These are phyloP conservation scores for Morone saxatilis DNA, from an alignment of 2,113 vertebrate genomes.

Conservation along the genomic window DNA sequence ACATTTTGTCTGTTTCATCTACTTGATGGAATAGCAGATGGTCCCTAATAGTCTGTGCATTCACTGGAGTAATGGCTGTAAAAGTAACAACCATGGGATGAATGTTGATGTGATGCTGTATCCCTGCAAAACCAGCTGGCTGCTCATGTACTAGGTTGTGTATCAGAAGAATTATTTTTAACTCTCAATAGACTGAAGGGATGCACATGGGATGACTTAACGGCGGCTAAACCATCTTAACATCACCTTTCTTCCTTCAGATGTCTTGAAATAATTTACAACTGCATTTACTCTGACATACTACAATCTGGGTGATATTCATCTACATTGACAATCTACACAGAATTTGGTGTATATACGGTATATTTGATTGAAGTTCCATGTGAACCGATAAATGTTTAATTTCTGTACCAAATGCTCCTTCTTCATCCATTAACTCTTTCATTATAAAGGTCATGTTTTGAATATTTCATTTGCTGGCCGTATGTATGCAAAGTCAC, in stretches of 20 bases:
- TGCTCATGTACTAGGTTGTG: not conserved
- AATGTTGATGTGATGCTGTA: not conserved
- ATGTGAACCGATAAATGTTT: not conserved
- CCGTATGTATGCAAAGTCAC: constrained; percentile 17
- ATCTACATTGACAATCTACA: not conserved
- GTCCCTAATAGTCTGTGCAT: not conserved
- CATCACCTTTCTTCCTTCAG: not conserved
- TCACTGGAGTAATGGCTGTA: not conserved
- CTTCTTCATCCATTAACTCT: not conserved
- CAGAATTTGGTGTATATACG: not conserved
- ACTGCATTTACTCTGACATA: not conserved
- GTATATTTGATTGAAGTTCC: not conserved
- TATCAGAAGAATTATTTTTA: constrained; percentile 6
- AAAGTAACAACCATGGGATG: not conserved
- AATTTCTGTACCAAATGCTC: not conserved
- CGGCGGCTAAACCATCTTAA: too few relatives aligned
- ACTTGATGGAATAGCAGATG: not conserved
- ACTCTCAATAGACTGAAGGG: not conserved
- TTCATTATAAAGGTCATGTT: constrained; percentile 19
- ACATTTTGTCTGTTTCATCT: constrained; percentile 2
- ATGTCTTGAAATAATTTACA: not conserved
- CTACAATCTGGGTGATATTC: not conserved
- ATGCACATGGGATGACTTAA: not conserved
- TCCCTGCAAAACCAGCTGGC: not conserved
- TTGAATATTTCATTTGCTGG: constrained; percentile 43